A percentile compares a stretch with the other conserved stretches of the same genome.
phyloP scores from a whole-genome alignment of 2,888 invertebrate genomes.

The Patella caerulea region DNA sequence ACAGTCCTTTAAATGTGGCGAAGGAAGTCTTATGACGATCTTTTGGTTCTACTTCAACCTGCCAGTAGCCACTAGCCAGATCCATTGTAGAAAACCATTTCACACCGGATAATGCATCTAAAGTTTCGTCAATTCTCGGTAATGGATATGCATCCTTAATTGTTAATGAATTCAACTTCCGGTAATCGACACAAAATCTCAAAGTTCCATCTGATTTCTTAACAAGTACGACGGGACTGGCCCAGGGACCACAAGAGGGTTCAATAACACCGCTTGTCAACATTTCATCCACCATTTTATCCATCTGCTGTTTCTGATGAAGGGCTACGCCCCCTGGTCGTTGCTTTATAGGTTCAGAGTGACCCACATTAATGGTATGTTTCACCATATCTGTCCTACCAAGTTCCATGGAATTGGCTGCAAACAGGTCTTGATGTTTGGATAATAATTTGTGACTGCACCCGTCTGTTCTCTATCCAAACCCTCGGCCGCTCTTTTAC shows the following conservation, averaged over 20 bases:
- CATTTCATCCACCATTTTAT: too few species aligned
- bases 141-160: too few species aligned
- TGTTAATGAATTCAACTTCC: too few species aligned
- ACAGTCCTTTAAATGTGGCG: too few species aligned
- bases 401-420: not conserved
- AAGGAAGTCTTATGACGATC: not conserved
- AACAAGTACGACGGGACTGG: too few species aligned
- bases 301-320: too few species aligned
- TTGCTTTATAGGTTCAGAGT: conserved; percentile 4
- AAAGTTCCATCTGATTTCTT: too few species aligned
- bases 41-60: conserved; percentile 9
- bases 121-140: conserved; percentile 2
- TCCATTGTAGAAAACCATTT: not conserved
- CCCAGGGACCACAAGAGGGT: too few species aligned
- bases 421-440: conserved; percentile 1
- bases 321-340: not conserved
- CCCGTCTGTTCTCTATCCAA: conserved; percentile 1
- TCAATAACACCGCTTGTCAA: too few species aligned
- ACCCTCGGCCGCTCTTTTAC: not conserved
- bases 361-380: not conserved
- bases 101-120: not conserved
- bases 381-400: not conserved
- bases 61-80: conserved; percentile 11
- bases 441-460: not conserved
- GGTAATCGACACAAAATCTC: too few species aligned